Percentiles rank a stretch among this genome's conserved stretches.
phyloP scores from a whole-genome alignment of 2,113 vertebrate genomes.

The Paedocypris sp. region DNA sequence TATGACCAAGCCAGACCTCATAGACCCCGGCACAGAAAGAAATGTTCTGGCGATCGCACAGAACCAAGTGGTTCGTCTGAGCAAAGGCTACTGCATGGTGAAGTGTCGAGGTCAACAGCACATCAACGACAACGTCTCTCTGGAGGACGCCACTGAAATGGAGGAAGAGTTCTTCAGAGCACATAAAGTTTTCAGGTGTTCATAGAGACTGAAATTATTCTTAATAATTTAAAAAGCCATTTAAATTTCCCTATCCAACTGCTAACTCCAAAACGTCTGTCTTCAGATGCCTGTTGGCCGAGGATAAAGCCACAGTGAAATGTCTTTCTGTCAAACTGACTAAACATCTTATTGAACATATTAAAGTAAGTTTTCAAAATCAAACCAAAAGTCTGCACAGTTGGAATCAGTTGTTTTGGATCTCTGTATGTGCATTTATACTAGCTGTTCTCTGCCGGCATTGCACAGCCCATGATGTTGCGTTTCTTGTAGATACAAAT shows the following conservation, averaged over 20 bases:
- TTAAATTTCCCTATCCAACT: too few species aligned
- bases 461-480: too few species aligned
- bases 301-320: slow-evolving; percentile 35
- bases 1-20: slow-evolving; percentile 69
- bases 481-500: too few species aligned
- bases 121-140: slow-evolving; percentile 39
- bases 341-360: slow-evolving; percentile 36
- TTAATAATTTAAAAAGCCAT: too few species aligned
- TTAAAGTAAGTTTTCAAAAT: slow-evolving; percentile 38
- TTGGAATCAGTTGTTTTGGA: too few species aligned
- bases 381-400: too few species aligned
- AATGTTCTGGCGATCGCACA: slow-evolving; percentile 43
- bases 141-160: slow-evolving; percentile 47
- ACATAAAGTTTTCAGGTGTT: slow-evolving; percentile 60
- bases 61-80: slow-evolving; percentile 55
- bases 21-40: slow-evolving; percentile 61
- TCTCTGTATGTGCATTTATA: too few species aligned
- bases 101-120: slow-evolving; percentile 66
- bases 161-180: slow-evolving; percentile 61
- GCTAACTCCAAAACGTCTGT: too few species aligned
- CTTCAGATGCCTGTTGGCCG: slow-evolving; percentile 29
- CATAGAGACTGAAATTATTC: too few species aligned
- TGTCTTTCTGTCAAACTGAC: slow-evolving; percentile 35
- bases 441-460: too few species aligned
- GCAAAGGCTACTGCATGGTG: slow-evolving; percentile 70